These are phyloP conservation scores for Troides aeacus DNA, from an alignment of 2,888 invertebrate genomes.

Conservation along the genomic window DNA sequence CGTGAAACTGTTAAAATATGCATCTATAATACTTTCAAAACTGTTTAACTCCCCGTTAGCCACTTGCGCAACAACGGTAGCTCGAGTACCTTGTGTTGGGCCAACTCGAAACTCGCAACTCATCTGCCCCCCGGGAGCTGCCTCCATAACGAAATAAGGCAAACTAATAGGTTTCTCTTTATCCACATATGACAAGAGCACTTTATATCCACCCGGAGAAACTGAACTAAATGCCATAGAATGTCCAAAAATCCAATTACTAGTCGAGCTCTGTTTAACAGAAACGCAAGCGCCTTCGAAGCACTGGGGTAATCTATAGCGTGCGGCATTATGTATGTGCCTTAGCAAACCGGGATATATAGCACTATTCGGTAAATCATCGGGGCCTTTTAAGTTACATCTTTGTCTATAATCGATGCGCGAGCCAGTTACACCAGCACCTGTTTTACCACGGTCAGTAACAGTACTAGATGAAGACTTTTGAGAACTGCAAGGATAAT, in stretches of 20 bases:
- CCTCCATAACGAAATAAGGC: constrained; percentile 73
- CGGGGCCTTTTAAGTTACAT: constrained; percentile 38
- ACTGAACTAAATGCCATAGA: constrained; percentile 71
- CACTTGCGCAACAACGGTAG: constrained; percentile 65
- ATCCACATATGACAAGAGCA: constrained; percentile 63
- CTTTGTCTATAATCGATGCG: constrained; percentile 48
- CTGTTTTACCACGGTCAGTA: constrained; percentile 66
- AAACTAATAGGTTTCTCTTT: constrained; percentile 53
- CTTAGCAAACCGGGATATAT: constrained; percentile 65
- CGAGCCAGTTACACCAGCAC: constrained; percentile 70
- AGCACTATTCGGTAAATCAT: constrained; percentile 56
- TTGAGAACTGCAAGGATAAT: constrained; percentile 41
- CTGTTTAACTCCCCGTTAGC: constrained; percentile 66
- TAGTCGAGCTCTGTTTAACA: constrained; percentile 57
- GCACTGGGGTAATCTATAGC: constrained; percentile 69
- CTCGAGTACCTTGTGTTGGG: constrained; percentile 57
- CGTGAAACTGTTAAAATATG: constrained; percentile 61
- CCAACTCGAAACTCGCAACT: constrained; percentile 70
- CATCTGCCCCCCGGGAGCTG: constrained; percentile 72
- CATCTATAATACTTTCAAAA: constrained; percentile 70
- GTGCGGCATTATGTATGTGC: constrained; percentile 68
- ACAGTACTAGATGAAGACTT: constrained; percentile 44
- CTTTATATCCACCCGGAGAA: constrained; percentile 71
- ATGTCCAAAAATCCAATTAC: constrained; percentile 69
- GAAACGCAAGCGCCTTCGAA: constrained; percentile 70